Evolutionary conservation across 2,113 vertebrate species (phyloP).

Genomic region (Junco hyemalis): DNA sequence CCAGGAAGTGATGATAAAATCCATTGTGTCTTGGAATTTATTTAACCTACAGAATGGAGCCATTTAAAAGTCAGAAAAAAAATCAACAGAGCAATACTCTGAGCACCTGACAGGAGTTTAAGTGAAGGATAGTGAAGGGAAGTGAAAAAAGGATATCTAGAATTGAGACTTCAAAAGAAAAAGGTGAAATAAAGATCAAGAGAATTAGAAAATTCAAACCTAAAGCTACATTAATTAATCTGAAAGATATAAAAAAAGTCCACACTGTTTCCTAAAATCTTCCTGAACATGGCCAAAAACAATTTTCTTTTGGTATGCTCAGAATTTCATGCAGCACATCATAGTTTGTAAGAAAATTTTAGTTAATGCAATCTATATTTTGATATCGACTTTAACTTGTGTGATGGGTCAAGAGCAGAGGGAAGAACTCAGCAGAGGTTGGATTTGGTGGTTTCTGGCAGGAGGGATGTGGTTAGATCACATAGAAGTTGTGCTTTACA

Average conservation of each 20-base stretch:
- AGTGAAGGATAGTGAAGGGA: neutral
- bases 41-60: neutral
- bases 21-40: neutral
- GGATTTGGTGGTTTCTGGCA: neutral
- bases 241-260: slow-evolving; percentile 62
- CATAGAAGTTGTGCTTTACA: neutral
- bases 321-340: neutral
- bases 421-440: neutral
- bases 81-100: neutral
- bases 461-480: neutral
- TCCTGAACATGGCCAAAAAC: neutral
- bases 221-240: slow-evolving; percentile 63
- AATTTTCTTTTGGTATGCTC: neutral
- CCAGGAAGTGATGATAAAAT: neutral
- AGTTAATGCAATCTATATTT: neutral
- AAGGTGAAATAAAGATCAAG: neutral
- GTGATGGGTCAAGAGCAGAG: neutral
- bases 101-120: neutral
- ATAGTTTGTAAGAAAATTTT: neutral
- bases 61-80: neutral
- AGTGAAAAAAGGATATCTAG: neutral
- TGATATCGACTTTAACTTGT: neutral
- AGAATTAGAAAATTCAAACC: slow-evolving; percentile 43
- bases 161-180: neutral
- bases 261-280: neutral